Base-by-base conservation (phyloP, 2,888 invertebrate genomes). In the Globia sparganii region DNA sequence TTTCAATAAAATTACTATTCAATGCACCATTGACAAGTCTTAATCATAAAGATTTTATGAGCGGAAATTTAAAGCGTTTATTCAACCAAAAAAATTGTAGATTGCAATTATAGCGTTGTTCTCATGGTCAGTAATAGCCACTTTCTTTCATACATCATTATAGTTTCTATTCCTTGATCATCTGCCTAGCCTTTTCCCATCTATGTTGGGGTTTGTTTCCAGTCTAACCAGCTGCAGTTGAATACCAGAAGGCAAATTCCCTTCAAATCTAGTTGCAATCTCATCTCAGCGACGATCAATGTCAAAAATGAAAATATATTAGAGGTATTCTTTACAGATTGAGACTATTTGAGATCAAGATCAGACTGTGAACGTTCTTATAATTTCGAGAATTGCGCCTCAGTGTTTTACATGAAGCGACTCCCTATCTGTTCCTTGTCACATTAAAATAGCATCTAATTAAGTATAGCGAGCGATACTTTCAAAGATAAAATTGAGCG, bases 41-140 rank as follows among this genome's bases (percentile, higher is more conserved):
- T 40, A 40, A 56, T 58, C 53, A 9, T 61, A 49, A 37, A 80
- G 2, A 43, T 56, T 58, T 74, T 64, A 78, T 56, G 75, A 78
- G 75, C 56, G 62, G 81, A 74, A 74, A 64, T n/a, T n/a, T n/a
- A n/a, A n/a, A n/a, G n/a, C n/a, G n/a, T 56, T 81, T 31, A 78
- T 64, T 40, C 13, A 9, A 73, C n/a, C 3, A 31, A 56, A 73
- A 25, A 73, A 28, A 73, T 56, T n/a, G 15, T 56, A 28, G n/a
- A 34, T 49, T 31, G 40, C 21, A n/a, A 72, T 43, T 28, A 8
- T 31, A 49, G 6, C 21, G 18, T 40, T 76, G 34, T 76, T 49
- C 37, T 11, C 5, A 21, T n/a, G 25, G 5, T 37, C 3, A 28
- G 18, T 25, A 25, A 8, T 46, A 46, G 11, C 11, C 15, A 75